These are phyloP conservation scores for Prenolepis imparis DNA, from an alignment of 2,888 invertebrate genomes.

Conservation along the genomic window DNA sequence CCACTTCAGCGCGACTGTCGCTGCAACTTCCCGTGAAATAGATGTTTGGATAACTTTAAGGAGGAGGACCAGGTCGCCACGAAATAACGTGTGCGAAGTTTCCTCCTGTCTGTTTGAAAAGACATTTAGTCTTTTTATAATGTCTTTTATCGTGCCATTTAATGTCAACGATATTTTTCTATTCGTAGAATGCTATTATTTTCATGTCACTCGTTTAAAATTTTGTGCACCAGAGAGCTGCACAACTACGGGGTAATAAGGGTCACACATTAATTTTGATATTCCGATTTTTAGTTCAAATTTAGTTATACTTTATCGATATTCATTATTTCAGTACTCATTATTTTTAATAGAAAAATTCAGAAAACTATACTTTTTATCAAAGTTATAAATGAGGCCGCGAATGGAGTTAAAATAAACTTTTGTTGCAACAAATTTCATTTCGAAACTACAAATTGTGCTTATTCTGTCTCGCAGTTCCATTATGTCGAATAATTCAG, in stretches of 20 bases:
- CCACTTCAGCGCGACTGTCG: conserved; percentile 55
- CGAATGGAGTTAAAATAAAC: conserved; percentile 10
- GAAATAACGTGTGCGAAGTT: conserved; percentile 54
- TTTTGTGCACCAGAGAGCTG: conserved; percentile 15
- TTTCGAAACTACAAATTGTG: conserved; percentile 13
- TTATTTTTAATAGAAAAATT: conserved; percentile 18
- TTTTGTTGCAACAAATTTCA: conserved; percentile 30
- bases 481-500: conserved; percentile 33
- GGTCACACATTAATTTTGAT: conserved; percentile 24
- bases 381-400: background rate
- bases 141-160: conserved; percentile 36
- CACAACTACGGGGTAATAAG: conserved; percentile 19
- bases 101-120: conserved; percentile 28
- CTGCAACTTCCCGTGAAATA: conserved; percentile 50
- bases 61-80: conserved; percentile 30
- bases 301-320: background rate
- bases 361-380: background rate
- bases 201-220: conserved; percentile 32
- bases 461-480: background rate
- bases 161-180: conserved; percentile 39
- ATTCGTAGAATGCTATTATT: conserved; percentile 17
- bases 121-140: conserved; percentile 19
- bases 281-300: conserved; percentile 7
- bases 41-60: conserved; percentile 56
- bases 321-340: background rate